These are phyloP conservation scores for Leptobrachium leishanense DNA, from an alignment of 2,113 vertebrate genomes.

Conservation along the genomic window DNA sequence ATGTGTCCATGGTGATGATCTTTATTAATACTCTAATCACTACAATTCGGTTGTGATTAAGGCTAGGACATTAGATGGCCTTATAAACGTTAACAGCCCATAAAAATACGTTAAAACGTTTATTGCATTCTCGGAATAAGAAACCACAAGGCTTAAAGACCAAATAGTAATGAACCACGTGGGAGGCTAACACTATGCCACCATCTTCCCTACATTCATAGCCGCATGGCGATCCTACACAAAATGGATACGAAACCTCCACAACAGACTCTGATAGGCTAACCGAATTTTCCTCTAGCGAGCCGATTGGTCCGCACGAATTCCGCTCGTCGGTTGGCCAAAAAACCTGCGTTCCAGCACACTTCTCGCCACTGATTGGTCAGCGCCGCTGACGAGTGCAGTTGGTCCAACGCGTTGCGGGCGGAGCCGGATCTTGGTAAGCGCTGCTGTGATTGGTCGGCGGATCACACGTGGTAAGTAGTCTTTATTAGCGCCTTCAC, in stretches of 20 bases:
- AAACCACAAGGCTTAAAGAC: too few species aligned
- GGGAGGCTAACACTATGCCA: background rate
- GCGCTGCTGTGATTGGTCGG: constrained; percentile 20
- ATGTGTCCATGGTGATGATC: too few species aligned
- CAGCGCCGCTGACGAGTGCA: background rate
- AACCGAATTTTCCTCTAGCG: too few species aligned
- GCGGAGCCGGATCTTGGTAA: background rate
- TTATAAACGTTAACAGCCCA: too few species aligned
- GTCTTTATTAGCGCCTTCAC: constrained; percentile 45
- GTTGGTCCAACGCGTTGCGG: background rate
- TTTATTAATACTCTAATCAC: too few species aligned
- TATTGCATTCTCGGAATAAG: too few species aligned
- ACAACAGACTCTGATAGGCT: background rate
- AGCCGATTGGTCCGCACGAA: background rate
- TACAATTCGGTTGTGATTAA: too few species aligned
- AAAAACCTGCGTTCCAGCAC: constrained; percentile 23
- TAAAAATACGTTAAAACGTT: too few species aligned
- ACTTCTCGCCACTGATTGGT: background rate
- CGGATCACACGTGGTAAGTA: constrained; percentile 6
- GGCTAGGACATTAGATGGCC: too few species aligned
- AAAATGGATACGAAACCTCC: constrained; percentile 32
- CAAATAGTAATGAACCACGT: background rate
- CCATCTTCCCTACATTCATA: constrained; percentile 13
- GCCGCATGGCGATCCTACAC: constrained; percentile 30
- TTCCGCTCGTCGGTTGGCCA: background rate